A percentile compares a stretch with the other conserved stretches of the same genome.
phyloP scores from a whole-genome alignment of 2,113 vertebrate species.

The Rana temporaria region DNA sequence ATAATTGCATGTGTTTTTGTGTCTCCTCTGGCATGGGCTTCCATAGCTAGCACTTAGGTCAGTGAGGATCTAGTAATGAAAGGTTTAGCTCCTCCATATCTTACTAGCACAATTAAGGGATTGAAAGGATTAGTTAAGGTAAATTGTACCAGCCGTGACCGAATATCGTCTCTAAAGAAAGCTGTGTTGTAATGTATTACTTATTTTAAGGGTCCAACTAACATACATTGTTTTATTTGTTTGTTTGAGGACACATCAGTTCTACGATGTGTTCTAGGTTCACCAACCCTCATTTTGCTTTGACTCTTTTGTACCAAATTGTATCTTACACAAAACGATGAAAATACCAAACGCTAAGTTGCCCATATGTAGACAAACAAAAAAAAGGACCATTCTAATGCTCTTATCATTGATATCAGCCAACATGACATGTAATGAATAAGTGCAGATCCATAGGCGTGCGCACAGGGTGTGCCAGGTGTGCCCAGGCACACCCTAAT shows the following conservation, averaged over 20 bases:
- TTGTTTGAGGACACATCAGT: not conserved
- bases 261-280: not conserved
- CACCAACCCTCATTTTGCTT: not conserved
- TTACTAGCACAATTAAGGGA: conserved; percentile 49
- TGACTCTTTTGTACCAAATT: not conserved
- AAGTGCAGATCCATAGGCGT: too few relatives aligned
- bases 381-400: too few relatives aligned
- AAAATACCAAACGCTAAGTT: not conserved
- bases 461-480: too few relatives aligned
- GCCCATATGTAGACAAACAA: too few relatives aligned
- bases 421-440: too few relatives aligned
- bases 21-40: not conserved
- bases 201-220: conserved; percentile 6
- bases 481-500: too few relatives aligned
- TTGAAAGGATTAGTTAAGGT: conserved; percentile 42
- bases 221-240: not conserved
- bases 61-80: conserved; percentile 29
- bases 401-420: too few relatives aligned
- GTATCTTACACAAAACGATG: not conserved
- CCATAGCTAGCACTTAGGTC: conserved; percentile 16
- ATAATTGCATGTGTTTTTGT: conserved; percentile 43
- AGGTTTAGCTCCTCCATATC: conserved; percentile 35
- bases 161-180: conserved; percentile 27
- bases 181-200: conserved; percentile 14
- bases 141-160: conserved; percentile 36